phyloP scores from a whole-genome alignment of 2,113 vertebrate genomes.

The Dasyurus viverrinus region DNA sequence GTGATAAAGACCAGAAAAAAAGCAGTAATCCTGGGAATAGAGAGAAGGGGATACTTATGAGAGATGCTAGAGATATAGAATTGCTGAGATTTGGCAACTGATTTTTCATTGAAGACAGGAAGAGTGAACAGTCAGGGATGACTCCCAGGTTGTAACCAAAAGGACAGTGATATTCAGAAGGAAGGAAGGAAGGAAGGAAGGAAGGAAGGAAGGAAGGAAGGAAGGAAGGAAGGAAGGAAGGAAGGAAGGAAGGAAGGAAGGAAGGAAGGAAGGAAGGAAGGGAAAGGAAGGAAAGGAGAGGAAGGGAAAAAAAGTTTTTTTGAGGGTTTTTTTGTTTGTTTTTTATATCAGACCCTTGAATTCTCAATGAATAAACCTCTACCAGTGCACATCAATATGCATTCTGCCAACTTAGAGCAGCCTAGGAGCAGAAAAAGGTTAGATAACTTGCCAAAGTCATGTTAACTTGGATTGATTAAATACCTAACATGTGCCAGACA shows the following conservation, averaged over 20 bases:
- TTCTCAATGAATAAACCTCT: background rate
- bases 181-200: too few species aligned
- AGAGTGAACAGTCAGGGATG: background rate
- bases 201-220: too few species aligned
- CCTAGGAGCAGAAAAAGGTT: background rate
- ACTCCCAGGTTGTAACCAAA: background rate
- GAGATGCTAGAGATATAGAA: background rate
- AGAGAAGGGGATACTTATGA: background rate
- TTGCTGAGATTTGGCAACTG: background rate
- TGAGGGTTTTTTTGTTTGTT: too few species aligned
- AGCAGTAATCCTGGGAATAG: background rate
- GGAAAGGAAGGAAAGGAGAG: too few species aligned
- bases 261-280: too few species aligned
- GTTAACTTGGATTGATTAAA: background rate
- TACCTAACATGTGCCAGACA: background rate
- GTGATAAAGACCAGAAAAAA: background rate
- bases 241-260: too few species aligned
- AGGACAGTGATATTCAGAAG: background rate
- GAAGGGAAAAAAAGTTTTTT: too few species aligned
- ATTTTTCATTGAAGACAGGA: background rate
- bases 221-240: too few species aligned
- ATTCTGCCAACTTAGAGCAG: background rate
- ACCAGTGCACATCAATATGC: background rate
- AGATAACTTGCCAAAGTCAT: background rate
- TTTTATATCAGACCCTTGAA: background rate